These are phyloP conservation scores for Grallaria varia DNA, from an alignment of 2,113 vertebrate species.

Conservation along the genomic window DNA sequence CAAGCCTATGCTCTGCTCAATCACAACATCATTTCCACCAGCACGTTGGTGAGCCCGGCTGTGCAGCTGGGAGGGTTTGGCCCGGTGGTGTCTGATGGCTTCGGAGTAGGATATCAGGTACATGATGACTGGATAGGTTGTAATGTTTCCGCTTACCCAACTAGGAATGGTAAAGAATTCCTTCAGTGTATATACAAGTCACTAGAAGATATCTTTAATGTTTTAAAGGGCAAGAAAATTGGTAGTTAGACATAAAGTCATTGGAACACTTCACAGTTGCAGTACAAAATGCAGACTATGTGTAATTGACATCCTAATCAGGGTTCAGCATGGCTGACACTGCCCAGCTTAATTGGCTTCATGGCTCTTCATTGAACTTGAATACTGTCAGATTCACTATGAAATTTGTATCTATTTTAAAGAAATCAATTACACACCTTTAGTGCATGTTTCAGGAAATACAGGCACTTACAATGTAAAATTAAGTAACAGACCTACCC, in stretches of 20 bases:
- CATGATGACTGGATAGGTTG: conserved; percentile 91
- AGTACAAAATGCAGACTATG: neutral
- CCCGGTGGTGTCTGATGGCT: conserved; percentile 91
- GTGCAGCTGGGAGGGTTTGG: conserved; percentile 89
- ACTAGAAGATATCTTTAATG: conserved; percentile 89
- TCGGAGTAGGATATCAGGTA: conserved; percentile 87
- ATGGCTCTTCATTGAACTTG: neutral
- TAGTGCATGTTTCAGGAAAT: neutral
- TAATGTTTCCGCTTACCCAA: conserved; percentile 86
- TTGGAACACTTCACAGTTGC: neutral
- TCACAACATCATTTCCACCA: conserved; percentile 94
- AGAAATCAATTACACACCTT: neutral
- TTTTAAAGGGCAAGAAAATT: conserved; percentile 84
- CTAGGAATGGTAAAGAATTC: conserved; percentile 85
- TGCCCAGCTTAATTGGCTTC: neutral
- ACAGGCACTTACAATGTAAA: neutral
- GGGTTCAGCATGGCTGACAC: neutral
- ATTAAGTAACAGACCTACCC: neutral
- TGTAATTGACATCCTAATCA: neutral
- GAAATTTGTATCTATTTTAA: neutral
- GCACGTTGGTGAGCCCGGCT: conserved; percentile 87
- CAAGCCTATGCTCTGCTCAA: conserved; percentile 86
- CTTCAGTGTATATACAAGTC: conserved; percentile 86
- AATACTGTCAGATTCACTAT: neutral
- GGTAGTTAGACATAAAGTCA: conserved; percentile 50